A percentile compares a stretch with the other conserved stretches of the same genome.
Conservation (phyloP, 2,797 vertebrate species). For the Prunella strophiata region DNA sequence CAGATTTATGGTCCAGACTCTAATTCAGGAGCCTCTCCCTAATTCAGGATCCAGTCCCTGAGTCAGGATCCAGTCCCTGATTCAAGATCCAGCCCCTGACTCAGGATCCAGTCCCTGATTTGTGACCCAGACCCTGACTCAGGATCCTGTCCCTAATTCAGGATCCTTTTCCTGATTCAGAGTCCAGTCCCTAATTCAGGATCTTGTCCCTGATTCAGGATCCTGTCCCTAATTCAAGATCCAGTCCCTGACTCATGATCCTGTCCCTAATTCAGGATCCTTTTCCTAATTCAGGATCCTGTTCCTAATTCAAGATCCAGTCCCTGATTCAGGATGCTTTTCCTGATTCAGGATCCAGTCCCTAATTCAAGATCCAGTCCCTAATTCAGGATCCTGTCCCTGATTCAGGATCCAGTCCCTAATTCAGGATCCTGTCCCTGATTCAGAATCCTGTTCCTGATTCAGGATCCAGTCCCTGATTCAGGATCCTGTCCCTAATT, state of each 20-base stretch:
- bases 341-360: too few relatives aligned
- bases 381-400: not conserved
- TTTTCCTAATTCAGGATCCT: rapidly evolving
- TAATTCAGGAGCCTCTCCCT: rapidly evolving
- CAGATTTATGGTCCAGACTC: not conserved
- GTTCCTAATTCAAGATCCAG: rapidly evolving
- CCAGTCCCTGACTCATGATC: too few relatives aligned
- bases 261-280: rapidly evolving
- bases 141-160: rapidly evolving
- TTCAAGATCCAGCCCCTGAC: rapidly evolving
- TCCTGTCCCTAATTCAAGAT: rapidly evolving
- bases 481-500: rapidly evolving
- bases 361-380: too few relatives aligned
- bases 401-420: not conserved
- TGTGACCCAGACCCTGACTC: rapidly evolving
- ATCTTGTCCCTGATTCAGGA: not conserved
- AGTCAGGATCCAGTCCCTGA: rapidly evolving
- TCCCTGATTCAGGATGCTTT: too few relatives aligned
- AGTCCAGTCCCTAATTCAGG: not conserved
- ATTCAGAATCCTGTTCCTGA: not conserved
- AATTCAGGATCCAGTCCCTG: too few relatives aligned
- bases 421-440: too few relatives aligned
- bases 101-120: rapidly evolving
- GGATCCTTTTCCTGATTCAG: rapidly evolving
- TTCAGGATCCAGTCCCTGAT: rapidly evolving